A percentile compares a stretch with the other conserved stretches of the same genome.
Conservation (phyloP, 2,888 invertebrate species). For the Tiliacea aurago region DNA sequence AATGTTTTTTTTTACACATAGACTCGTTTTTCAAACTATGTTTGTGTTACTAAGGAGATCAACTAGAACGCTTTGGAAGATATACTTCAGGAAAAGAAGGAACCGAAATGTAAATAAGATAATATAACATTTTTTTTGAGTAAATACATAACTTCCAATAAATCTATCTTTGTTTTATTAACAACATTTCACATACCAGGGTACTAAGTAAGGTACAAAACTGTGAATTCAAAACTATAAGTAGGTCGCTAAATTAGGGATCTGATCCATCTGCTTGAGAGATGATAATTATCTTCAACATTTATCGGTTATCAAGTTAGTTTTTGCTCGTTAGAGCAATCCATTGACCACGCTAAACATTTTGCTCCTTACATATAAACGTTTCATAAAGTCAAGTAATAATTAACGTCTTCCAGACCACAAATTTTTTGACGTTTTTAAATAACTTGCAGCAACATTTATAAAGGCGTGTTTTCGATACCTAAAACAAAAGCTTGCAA, state of each 20-base stretch:
- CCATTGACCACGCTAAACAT: background rate
- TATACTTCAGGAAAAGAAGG: slow-evolving; percentile 19
- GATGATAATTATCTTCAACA: background rate
- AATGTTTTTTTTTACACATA: slow-evolving; percentile 30
- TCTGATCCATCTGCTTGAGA: background rate
- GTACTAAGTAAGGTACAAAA: background rate
- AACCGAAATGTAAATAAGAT: slow-evolving; percentile 4
- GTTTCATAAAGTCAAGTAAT: background rate
- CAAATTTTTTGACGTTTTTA: background rate
- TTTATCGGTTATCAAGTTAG: background rate
- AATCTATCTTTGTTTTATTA: slow-evolving; percentile 4
- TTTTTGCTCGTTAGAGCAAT: background rate
- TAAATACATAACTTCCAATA: background rate
- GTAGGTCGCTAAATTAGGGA: background rate
- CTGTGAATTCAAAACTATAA: background rate
- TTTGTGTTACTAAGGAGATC: slow-evolving; percentile 41
- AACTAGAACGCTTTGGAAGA: slow-evolving; percentile 31
- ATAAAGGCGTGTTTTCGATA: background rate
- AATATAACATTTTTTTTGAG: background rate
- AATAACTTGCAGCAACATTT: background rate
- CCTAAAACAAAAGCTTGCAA: slow-evolving; percentile 11
- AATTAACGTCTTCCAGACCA: background rate
- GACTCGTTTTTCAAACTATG: slow-evolving; percentile 40
- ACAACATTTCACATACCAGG: background rate
- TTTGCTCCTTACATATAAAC: background rate